phyloP scores from a whole-genome alignment of 2,797 vertebrate species.

The Tokudaia muenninki region DNA sequence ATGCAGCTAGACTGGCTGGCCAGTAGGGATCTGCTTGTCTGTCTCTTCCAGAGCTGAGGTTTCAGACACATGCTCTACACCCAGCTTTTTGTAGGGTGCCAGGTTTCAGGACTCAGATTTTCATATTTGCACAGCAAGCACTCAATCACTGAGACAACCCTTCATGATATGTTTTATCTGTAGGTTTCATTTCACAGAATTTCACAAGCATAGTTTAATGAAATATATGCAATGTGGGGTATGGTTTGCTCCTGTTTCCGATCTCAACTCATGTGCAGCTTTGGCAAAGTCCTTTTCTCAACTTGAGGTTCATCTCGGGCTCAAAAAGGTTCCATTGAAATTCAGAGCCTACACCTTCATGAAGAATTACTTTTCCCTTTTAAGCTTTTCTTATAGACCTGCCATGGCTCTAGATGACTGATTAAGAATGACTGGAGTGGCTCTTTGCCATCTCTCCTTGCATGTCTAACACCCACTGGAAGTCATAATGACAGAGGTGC shows the following conservation, averaged over 20 bases:
- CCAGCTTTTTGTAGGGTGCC: background rate
- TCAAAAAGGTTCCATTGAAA: background rate
- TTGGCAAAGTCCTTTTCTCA: background rate
- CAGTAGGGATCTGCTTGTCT: background rate
- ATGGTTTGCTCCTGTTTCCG: background rate
- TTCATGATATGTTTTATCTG: background rate
- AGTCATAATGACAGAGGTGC: background rate
- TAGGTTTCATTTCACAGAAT: background rate
- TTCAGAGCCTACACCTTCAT: background rate
- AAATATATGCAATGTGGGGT: background rate
- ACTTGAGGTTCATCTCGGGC: background rate
- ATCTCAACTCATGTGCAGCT: background rate
- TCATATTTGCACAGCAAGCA: background rate
- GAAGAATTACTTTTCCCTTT: constrained; percentile 9
- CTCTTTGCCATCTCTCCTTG: background rate
- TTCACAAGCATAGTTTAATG: background rate
- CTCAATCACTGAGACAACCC: background rate
- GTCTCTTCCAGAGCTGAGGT: background rate
- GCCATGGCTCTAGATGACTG: background rate
- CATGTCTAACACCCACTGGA: background rate
- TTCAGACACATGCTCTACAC: background rate
- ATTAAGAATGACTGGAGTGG: background rate
- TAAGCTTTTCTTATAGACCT: background rate
- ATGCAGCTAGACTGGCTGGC: background rate
- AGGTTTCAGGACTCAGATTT: background rate